Evolutionary conservation across 53 echinoderm and acorn worm species (phyloP), one percentile per base, ranked within the genome.

Genomic region (Zoroaster sp.): DNA sequence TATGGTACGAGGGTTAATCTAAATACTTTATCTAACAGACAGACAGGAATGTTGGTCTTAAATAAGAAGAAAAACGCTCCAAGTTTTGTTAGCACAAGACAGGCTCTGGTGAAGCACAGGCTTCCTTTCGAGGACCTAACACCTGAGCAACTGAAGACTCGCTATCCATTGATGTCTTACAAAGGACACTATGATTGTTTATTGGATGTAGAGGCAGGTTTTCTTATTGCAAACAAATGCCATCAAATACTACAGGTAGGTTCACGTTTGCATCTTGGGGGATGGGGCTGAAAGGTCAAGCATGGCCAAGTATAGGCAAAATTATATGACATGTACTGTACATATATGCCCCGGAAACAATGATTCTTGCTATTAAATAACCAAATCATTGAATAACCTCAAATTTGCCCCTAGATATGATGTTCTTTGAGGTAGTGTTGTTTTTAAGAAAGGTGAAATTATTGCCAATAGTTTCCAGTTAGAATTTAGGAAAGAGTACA

Each of bases 241-340:
- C 92, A 92, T n/a, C 51, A 31, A 4, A 47, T 86, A 28, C 88
- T 92, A 59, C 96, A 94, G 94, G 96, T 96, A 85, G 32, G 47
- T n/a, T n/a, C n/a, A n/a, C n/a, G n/a, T n/a, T n/a, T n/a, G n/a
- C n/a, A n/a, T n/a, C n/a, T n/a, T n/a, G n/a, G n/a, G n/a, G n/a
- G n/a, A n/a, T n/a, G n/a, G n/a, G n/a, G n/a, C n/a, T n/a, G n/a
- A n/a, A n/a, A n/a, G n/a, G n/a, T n/a, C n/a, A n/a, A n/a, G n/a
- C n/a, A n/a, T n/a, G n/a, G n/a, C n/a, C n/a, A n/a, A n/a, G n/a
- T n/a, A n/a, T n/a, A n/a, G n/a, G n/a, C n/a, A n/a, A n/a, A n/a
- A n/a, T n/a, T n/a, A n/a, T n/a, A n/a, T n/a, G n/a, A n/a, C n/a
- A n/a, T n/a, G n/a, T n/a, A n/a, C n/a, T n/a, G n/a, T n/a, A n/a